Evolutionary conservation across 2,888 invertebrate species (phyloP).

Genomic region (Nemoura dubitans): DNA sequence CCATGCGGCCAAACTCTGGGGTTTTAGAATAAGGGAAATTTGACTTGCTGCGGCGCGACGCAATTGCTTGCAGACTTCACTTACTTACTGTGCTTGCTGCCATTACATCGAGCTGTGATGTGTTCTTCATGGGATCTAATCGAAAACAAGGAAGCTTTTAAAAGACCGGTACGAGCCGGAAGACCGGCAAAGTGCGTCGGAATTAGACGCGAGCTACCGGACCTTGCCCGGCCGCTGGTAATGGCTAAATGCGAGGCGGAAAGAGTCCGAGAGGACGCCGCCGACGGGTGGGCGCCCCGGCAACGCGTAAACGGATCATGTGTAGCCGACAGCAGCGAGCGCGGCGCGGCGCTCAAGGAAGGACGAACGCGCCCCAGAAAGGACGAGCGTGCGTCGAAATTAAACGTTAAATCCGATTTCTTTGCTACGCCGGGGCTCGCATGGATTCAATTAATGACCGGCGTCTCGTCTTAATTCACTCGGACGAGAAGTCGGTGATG

Average conservation of each 20-base stretch:
- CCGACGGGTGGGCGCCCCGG: neutral
- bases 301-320: neutral
- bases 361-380: neutral
- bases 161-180: neutral
- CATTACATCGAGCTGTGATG: too few relatives aligned
- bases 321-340: neutral
- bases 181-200: neutral
- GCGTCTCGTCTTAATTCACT: slow-evolving; percentile 47
- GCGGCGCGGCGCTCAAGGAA: neutral
- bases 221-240: neutral
- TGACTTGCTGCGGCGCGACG: too few relatives aligned
- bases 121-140: neutral
- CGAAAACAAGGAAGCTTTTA: neutral
- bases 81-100: too few relatives aligned
- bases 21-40: too few relatives aligned
- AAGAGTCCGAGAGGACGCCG: neutral
- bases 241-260: neutral
- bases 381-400: slow-evolving; percentile 46
- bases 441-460: slow-evolving; percentile 50
- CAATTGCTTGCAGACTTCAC: too few relatives aligned
- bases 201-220: neutral
- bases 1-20: too few relatives aligned
- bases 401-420: slow-evolving; percentile 50
- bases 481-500: slow-evolving; percentile 35
- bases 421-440: slow-evolving; percentile 46